Evolutionary conservation across 2,888 invertebrate species (phyloP).

Genomic region (Macrophya annulata): DNA sequence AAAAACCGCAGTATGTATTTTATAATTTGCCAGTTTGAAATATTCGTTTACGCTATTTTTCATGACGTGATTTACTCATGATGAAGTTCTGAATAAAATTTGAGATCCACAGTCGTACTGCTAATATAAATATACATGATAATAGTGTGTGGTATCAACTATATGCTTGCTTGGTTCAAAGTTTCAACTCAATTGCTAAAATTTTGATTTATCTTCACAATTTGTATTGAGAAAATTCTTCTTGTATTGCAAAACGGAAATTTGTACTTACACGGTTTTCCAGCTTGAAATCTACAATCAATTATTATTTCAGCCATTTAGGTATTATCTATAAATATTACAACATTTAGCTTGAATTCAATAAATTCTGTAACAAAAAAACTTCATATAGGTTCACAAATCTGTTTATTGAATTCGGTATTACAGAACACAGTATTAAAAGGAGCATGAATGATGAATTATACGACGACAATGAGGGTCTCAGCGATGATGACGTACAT

Average conservation of each 20-base stretch:
- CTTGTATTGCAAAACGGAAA: not conserved
- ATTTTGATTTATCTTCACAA: not conserved
- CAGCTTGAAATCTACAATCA: not conserved
- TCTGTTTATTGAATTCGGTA: not conserved
- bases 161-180: not conserved
- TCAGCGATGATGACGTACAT: not conserved
- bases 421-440: not conserved
- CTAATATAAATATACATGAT: not conserved
- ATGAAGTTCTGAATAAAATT: not conserved
- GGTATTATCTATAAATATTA: not conserved
- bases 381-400: not conserved
- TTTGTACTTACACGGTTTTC: not conserved
- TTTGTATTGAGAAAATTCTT: not conserved
- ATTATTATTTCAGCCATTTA: not conserved
- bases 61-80: not conserved
- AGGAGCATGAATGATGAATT: not conserved
- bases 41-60: not conserved
- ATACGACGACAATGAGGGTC: not conserved
- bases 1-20: not conserved
- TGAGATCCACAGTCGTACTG: not conserved
- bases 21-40: not conserved
- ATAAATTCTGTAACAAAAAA: conserved; percentile 1
- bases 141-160: not conserved
- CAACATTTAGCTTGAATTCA: not conserved
- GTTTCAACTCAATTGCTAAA: not conserved